Evolutionary conservation across 1,140 invertebrate genomes (phyloP).

Genomic region (Drosophila grimshawi): DNA sequence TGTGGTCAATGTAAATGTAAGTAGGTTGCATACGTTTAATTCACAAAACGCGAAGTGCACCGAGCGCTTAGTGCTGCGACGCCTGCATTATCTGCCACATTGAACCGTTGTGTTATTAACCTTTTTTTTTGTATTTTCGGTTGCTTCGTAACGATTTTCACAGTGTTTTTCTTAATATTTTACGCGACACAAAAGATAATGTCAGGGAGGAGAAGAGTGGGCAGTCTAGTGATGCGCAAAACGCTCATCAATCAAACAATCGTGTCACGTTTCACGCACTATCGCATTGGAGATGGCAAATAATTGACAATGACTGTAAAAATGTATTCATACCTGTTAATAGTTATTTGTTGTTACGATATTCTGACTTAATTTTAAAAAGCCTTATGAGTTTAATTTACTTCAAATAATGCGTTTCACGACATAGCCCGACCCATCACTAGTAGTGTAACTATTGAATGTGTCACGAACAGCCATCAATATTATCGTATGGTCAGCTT

Average conservation of each 20-base stretch:
- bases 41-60: slow-evolving; percentile 40
- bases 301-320: neutral
- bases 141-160: slow-evolving; percentile 49
- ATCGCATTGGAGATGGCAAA: neutral
- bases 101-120: slow-evolving; percentile 32
- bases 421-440: neutral
- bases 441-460: neutral
- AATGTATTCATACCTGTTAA: no score
- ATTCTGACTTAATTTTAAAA: no score
- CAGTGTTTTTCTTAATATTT: slow-evolving; percentile 60
- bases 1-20: slow-evolving; percentile 34
- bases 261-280: neutral
- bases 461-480: neutral
- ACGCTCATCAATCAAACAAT: neutral
- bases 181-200: slow-evolving; percentile 65
- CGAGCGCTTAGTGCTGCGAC: slow-evolving; percentile 39
- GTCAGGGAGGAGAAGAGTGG: slow-evolving; percentile 24
- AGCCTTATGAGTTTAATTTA: no score
- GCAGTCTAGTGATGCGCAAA: slow-evolving; percentile 13
- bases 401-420: neutral
- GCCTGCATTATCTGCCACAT: slow-evolving; percentile 50
- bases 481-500: neutral
- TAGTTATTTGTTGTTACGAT: no score
- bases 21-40: slow-evolving; percentile 62
- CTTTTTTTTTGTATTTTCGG: slow-evolving; percentile 24